Base-by-base conservation (phyloP, 2,797 vertebrate species). In the Sebastes diaconus region DNA sequence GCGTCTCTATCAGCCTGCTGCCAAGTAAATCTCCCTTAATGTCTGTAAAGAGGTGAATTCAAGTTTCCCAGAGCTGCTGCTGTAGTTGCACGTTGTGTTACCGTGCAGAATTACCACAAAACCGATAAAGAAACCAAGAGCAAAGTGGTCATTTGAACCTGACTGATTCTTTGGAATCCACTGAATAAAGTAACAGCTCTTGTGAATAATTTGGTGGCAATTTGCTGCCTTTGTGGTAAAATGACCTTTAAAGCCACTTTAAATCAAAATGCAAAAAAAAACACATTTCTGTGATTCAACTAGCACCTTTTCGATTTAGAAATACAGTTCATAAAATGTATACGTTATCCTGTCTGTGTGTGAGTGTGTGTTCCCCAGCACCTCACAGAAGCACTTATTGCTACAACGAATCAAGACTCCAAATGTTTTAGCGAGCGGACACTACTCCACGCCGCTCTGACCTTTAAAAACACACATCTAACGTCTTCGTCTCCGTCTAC, bases 361-460 rank as follows among this genome's bases (percentile, higher is more conserved):
- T 24, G 68, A 72, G 6, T 65, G 75, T 87, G 83, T 50, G 83
- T 83, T 75, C 59, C 50, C 68, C 68, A 68, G 85, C 84, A 80
- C 64, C 82, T 88, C 85, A 86, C 85, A 65, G 81, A 91, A 90
- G 86, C 87, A 88, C 86, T 91, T 93, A 89, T 93, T 95, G 91
- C 92, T 94, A 89, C 81, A 65, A 77, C 63, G 52, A 90, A 86
- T 83, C 58, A 1, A 55, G 63, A 75, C 14, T 67, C 32, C 13
- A 66, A 81, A 68, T 50, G 52, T 14, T 69, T 65, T 24, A 34
- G 50, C 18, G n/a, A 36, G 67, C 18, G 46, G 39, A 65, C 42
- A 18, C 46, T 50, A 50, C 46, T 78, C 94, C 16, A 42, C 50
- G 64, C 52, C n/a, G 14, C 90, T 54, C 52, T 14, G 94, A 91